phyloP scores from a whole-genome alignment of 2,888 invertebrate species.

The Synanthedon tipuliformis region DNA sequence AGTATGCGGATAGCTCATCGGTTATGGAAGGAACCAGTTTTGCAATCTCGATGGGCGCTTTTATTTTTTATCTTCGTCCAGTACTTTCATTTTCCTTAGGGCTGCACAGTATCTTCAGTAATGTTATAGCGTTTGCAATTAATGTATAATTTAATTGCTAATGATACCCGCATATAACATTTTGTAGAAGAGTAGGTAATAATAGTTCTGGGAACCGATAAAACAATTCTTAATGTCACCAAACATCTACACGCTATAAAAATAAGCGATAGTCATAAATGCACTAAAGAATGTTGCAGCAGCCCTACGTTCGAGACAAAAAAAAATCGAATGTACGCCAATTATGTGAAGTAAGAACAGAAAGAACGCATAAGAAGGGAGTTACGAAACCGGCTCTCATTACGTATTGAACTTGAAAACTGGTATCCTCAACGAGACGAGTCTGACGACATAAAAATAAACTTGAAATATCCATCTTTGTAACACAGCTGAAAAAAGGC shows the following conservation, averaged over 20 bases:
- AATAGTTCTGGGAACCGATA: no score
- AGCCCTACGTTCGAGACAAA: constrained; percentile 6
- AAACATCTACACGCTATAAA: not conserved
- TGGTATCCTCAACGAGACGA: constrained; percentile 4
- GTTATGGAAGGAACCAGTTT: constrained; percentile 35
- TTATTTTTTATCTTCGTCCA: constrained; percentile 15
- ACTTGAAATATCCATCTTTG: not conserved
- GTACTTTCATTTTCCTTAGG: constrained; percentile 16
- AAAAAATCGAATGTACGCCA: constrained; percentile 22
- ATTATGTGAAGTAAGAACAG: constrained; percentile 40
- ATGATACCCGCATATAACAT: no score
- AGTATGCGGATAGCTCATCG: constrained; percentile 13
- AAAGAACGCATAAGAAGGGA: constrained; percentile 27
- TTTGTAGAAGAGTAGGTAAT: no score
- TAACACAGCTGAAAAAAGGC: not conserved
- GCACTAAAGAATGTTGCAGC: not conserved
- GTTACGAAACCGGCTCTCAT: constrained; percentile 46
- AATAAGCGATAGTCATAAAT: not conserved
- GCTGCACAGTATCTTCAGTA: not conserved
- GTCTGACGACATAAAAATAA: constrained; percentile 1
- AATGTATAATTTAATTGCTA: no score
- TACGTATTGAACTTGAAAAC: constrained; percentile 41
- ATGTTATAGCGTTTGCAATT: no score
- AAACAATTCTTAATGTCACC: no score
- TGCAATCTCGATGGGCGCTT: constrained; percentile 21